phyloP scores from a whole-genome alignment of 2,113 vertebrate genomes.

The Lichenostomus cassidix region DNA sequence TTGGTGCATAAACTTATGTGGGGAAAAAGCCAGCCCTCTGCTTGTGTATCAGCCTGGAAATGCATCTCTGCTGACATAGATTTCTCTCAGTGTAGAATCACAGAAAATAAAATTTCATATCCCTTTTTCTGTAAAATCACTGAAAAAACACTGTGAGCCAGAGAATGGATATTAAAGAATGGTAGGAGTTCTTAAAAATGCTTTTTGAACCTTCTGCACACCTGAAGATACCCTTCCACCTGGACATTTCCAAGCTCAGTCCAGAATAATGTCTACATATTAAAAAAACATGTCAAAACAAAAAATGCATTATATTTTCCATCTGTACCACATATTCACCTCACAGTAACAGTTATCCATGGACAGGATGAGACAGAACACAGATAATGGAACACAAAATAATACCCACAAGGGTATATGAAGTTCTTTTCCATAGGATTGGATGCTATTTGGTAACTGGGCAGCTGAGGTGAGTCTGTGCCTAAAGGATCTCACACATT shows the following conservation, averaged over 20 bases:
- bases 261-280: not conserved
- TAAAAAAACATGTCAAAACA: not conserved
- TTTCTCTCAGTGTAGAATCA: not conserved
- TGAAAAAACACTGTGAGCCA: not conserved
- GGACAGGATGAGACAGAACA: not conserved
- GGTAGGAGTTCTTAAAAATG: not conserved
- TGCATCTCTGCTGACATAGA: not conserved
- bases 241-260: not conserved
- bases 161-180: not conserved
- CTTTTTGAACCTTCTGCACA: not conserved
- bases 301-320: not conserved
- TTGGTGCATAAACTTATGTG: not conserved
- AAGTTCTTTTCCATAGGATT: not conserved
- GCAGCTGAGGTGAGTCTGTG: not conserved
- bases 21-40: not conserved
- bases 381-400: not conserved
- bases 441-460: not conserved
- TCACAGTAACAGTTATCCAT: not conserved
- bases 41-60: not conserved
- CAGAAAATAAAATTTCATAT: not conserved
- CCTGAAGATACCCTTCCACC: not conserved
- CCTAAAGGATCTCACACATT: not conserved
- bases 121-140: not conserved
- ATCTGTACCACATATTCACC: not conserved
- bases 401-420: not conserved